Evolutionary conservation across 2,797 vertebrate species (phyloP).

Genomic region (Tamandua tetradactyla): DNA sequence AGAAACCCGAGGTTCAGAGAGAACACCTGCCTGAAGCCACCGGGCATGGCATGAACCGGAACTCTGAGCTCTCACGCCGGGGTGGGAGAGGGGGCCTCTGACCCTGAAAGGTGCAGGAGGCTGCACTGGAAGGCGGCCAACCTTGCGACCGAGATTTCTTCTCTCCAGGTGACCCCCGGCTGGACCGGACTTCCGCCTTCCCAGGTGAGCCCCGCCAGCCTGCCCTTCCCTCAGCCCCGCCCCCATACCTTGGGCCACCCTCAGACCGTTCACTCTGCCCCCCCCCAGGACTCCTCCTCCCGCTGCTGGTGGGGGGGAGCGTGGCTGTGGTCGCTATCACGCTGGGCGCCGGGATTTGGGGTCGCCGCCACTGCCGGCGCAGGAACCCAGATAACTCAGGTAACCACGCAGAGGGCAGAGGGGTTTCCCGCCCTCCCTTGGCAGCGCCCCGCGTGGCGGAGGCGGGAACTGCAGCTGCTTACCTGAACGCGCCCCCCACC

Average conservation of each 20-base stretch:
- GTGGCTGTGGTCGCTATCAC: accelerated
- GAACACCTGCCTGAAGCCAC: background rate
- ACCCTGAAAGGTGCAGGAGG: background rate
- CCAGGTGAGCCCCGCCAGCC: background rate
- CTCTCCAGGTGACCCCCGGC: background rate
- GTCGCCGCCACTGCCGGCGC: no score
- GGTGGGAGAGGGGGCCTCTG: no score
- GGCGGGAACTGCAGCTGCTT: background rate
- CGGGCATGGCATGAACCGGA: no score
- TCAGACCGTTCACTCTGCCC: background rate
- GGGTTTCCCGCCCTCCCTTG: background rate
- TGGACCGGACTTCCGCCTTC: background rate
- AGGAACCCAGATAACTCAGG: background rate
- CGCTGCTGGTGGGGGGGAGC: background rate
- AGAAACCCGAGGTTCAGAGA: background rate
- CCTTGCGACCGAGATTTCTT: background rate
- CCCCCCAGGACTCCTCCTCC: background rate
- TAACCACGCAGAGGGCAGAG: background rate
- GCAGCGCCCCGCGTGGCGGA: background rate
- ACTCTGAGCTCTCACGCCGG: background rate
- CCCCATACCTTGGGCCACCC: accelerated
- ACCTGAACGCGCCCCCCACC: accelerated
- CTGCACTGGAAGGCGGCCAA: background rate
- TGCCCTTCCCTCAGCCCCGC: no score
- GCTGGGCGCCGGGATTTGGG: background rate